Evolutionary conservation across 1,140 invertebrate genomes (phyloP), one percentile per base, ranked within the genome.

Genomic region (Megalopta genalis): DNA sequence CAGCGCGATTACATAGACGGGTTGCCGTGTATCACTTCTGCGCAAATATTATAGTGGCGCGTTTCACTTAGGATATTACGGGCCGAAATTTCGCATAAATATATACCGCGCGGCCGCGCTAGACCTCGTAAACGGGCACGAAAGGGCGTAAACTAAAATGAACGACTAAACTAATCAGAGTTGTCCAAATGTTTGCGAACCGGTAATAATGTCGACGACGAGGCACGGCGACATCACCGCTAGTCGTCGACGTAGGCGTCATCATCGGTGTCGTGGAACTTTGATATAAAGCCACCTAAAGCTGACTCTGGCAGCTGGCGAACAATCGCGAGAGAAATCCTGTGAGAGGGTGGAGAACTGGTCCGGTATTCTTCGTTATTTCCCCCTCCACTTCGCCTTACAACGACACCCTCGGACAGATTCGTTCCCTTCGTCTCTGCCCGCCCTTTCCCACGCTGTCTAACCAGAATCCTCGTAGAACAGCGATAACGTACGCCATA

Each of bases 91-190:
- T 52, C 16, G 18, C 49, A 14, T 52, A 52, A 52, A 16, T 18
- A 52, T 18, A 5, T 21, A 52, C 6, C 18, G 46, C 10, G 49
- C 54, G 54, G 7, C 1, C 42, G 42, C 42, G 42, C 42, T 46
- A 46, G 42, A 46, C 42, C 42, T 14, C 42, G 12, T 27, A 25
- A 21, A 54, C 46, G 54, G 46, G 16, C 39, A 37, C 23, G 54
- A 21, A 59, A 66, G 66, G 69, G 81, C 67, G 73, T 79, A 72
- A 84, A 85, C 80, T 84, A 74, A 83, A 88, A 85, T 85, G 85
- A 87, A 87, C 71, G 80, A 81, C 86, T 86, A 84, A 87, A 87
- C 84, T 88, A 82, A 89, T 90, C 85, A 89, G 81, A 86, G 75
- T 87, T 70, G 83, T 85, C 77, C 82, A 84, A 89, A 87, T 89